Evolutionary conservation across 2,797 vertebrate species (phyloP).

Genomic region (Peromyscus melanophrys): DNA sequence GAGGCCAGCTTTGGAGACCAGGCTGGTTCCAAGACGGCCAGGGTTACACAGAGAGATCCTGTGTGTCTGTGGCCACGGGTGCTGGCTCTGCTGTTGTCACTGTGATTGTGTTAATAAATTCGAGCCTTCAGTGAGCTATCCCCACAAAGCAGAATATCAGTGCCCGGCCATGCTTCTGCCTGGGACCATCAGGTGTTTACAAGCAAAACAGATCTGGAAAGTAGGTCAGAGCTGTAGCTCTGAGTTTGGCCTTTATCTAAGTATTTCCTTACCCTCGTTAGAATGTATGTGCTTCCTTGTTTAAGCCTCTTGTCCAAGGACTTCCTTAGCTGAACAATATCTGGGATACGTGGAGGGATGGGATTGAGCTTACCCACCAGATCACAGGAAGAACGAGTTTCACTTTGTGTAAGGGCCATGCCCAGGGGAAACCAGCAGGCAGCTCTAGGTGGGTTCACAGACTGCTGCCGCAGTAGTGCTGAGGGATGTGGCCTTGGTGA

Average conservation of each 20-base stretch:
- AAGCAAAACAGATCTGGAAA: not conserved
- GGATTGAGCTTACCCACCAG: rapidly evolving
- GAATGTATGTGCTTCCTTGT: not conserved
- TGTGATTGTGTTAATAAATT: not conserved
- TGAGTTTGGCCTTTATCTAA: not conserved
- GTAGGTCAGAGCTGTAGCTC: not conserved
- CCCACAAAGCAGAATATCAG: rapidly evolving
- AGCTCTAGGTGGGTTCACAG: not conserved
- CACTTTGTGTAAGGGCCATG: rapidly evolving
- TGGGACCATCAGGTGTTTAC: rapidly evolving
- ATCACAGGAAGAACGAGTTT: not conserved
- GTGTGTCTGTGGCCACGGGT: not conserved
- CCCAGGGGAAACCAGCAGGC: not conserved
- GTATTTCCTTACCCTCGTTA: not conserved
- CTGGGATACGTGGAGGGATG: not conserved
- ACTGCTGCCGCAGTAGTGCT: rapidly evolving
- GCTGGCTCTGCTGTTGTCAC: rapidly evolving
- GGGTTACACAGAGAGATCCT: not conserved
- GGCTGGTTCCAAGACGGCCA: not conserved
- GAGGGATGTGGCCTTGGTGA: not conserved
- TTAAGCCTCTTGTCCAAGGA: not conserved
- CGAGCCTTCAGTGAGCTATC: not conserved
- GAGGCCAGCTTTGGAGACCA: no score
- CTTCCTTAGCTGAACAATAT: no score
- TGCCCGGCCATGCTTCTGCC: not conserved